Evolutionary conservation across 2,888 invertebrate genomes (phyloP).

Genomic region (Steinernema carpocapsae): DNA sequence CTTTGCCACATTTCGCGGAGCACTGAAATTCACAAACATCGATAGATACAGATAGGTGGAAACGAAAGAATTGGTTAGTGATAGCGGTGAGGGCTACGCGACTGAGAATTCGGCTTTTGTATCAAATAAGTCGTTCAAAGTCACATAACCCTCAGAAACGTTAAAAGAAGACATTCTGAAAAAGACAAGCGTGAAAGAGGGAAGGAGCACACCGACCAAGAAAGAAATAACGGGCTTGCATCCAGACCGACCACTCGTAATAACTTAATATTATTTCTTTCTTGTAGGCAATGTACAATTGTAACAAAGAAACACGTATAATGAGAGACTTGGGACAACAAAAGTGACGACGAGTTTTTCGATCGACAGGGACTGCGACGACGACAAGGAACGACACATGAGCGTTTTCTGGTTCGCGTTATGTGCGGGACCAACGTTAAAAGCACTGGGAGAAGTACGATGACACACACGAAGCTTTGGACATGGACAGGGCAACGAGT

Average conservation of each 20-base stretch:
- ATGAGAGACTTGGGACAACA: neutral
- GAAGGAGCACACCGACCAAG: too few relatives aligned
- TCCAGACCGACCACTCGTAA: neutral
- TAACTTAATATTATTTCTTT: conserved; percentile 29
- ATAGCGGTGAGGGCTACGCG: neutral
- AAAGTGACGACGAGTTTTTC: neutral
- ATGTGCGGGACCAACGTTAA: too few relatives aligned
- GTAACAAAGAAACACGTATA: conserved; percentile 29
- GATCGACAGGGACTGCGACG: neutral
- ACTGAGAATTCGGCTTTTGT: neutral
- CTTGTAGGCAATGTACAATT: conserved; percentile 26
- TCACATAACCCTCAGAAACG: too few relatives aligned
- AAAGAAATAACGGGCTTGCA: too few relatives aligned
- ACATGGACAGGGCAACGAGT: neutral
- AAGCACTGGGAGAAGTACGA: conserved; percentile 5
- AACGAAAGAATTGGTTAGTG: too few relatives aligned
- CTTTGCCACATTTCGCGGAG: conserved; percentile 77
- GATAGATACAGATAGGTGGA: too few relatives aligned
- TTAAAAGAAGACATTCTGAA: conserved; percentile 30
- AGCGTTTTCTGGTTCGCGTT: conserved; percentile 5
- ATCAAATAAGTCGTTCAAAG: too few relatives aligned
- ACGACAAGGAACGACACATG: conserved; percentile 18
- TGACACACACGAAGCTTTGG: neutral
- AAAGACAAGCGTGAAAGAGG: neutral
- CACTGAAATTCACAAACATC: conserved; percentile 74